Evolutionary conservation across 2,113 vertebrate species (phyloP), one percentile per base, ranked within the genome.

Genomic region (Cyanoliseus patagonus): DNA sequence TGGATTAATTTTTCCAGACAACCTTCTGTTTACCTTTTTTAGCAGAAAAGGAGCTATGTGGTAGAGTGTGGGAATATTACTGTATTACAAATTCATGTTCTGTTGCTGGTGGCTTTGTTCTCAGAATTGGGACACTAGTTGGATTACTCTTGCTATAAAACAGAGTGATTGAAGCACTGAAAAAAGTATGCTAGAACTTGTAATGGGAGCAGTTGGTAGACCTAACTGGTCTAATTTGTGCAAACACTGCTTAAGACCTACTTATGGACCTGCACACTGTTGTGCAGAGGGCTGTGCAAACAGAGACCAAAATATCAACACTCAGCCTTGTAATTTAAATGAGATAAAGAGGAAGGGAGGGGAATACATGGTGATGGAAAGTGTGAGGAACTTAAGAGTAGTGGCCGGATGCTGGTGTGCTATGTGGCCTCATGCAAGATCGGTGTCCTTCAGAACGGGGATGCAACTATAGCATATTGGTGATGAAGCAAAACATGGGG

Each of bases 401-500:
- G 18, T 25, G 37, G 67, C 31, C 4, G 72, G 59, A 39, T 75
- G 27, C 31, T 83, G 24, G 7, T 70, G 37, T 46, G 24, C 17
- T 53, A 1, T 17, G 11, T 41, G 51, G 31, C 25, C 17, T 74
- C 4, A 2, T 14, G 11, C 9, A 51, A 49, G 25, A 39, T 17
- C 35, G 13, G 23, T 4, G 24, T 55, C 44, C 63, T 86, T 80
- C 41, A 59, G 46, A 88, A 83, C 11, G 18, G 61, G 35, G 16
- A 46, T 78, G 16, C 37, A 90, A 11, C 23, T 33, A 17, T 8
- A 61, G 14, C 9, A 14, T 24, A 49, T 7, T 46, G 16, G 11
- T 63, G 86, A 59, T 3, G 6, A 73, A 73, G 57, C 1, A 84
- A 68, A 59, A 27, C 0, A 0, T 6, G 9, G 3, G 7, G 3